Base-by-base conservation (phyloP, 2,113 vertebrate genomes). In the Dendropsophus ebraccatus region DNA sequence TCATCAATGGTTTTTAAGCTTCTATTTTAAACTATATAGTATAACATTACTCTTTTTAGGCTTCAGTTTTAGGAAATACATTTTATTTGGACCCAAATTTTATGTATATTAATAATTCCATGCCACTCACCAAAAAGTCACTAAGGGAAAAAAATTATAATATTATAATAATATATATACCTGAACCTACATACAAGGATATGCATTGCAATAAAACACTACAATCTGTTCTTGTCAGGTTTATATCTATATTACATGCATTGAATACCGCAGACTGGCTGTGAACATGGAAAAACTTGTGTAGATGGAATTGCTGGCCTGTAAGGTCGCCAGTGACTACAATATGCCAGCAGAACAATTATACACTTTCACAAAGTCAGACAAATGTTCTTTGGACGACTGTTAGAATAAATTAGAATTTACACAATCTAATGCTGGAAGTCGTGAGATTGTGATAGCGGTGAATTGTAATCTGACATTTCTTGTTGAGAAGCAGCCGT, bases 391-490 rank as follows among this genome's bases (percentile, higher is more conserved):
- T 45, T 81, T 47, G 54, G 37, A 41, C 41, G 78, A 25, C n/a
- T 81, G 56, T 28, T 47, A 1, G 78, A 81, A 81, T 62, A 62
- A 62, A 81, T 65, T 81, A 62, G 78, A 65, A 62, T 65, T 65
- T 81, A 81, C 77, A 80, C 78, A 81, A 81, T 81, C 78, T 81
- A 65, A 47, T 45, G 58, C 78, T 81, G 56, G 35, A 81, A 80
- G 37, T 80, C 23, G 54, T 60, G 21, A 47, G 56, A 45, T 41
- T 60, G 78, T 81, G 30, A 81, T 81, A 81, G 54, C 58, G 60
- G 13, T 58, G 78, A 81, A 81, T 62, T 81, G 58, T 81, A 62
- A 81, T 62, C 56, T 65, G 56, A 81, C 78, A 81, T 62, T 81
- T 81, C 58, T 45, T 81, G 78, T 62, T 45, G 56, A 65, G 78